Conservation (phyloP, 2,888 invertebrate species). For the Lochmaea capreae region DNA sequence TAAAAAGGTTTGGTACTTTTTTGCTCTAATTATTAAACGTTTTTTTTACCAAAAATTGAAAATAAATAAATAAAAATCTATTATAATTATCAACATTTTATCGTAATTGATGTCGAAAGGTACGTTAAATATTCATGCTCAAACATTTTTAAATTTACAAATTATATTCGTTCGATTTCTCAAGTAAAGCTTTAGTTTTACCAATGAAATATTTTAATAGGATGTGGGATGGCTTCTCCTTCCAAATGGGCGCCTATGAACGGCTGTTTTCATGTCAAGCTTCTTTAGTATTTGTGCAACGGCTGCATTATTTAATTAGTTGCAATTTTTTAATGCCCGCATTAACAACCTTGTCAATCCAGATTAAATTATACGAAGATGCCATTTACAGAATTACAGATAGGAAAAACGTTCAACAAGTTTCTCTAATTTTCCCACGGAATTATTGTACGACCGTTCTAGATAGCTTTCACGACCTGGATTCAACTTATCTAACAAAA, state of each 20-base stretch:
- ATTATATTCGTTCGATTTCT: no score
- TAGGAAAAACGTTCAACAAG: constrained; percentile 54
- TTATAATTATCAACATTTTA: no score
- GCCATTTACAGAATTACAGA: constrained; percentile 59
- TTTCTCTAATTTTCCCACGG: constrained; percentile 60
- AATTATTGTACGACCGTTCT: constrained; percentile 49
- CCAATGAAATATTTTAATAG: no score
- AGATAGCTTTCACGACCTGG: constrained; percentile 48
- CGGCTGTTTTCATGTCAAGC: constrained; percentile 60
- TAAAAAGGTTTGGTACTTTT: no score
- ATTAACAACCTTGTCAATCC: constrained; percentile 63
- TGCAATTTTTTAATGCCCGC: constrained; percentile 60
- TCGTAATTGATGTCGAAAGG: no score
- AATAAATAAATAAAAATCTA: no score
- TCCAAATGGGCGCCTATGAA: constrained; percentile 38
- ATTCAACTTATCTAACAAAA: constrained; percentile 44
- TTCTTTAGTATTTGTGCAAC: constrained; percentile 56
- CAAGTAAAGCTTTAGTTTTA: no score
- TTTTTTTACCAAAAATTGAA: no score
- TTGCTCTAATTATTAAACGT: no score
- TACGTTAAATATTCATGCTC: no score
- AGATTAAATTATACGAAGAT: constrained; percentile 59
- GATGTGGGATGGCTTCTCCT: neutral
- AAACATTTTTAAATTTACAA: no score
- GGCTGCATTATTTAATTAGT: constrained; percentile 64